A percentile compares a stretch with the other conserved stretches of the same genome.
Conservation (phyloP, 2,888 invertebrate species). For the Sipunculus nudus region DNA sequence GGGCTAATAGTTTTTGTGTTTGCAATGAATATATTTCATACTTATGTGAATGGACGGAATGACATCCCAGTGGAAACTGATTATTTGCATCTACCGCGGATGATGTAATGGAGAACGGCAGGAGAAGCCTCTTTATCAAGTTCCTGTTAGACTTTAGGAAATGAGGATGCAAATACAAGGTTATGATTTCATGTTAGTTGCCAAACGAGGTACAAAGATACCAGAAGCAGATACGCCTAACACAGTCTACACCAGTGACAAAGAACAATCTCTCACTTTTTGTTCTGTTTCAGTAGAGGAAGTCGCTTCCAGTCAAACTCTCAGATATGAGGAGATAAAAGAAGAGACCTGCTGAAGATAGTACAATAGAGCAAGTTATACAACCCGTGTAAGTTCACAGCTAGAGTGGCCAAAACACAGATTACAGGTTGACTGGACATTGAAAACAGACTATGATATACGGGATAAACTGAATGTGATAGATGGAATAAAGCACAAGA, state of each 20-base stretch:
- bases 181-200: slow-evolving; percentile 16
- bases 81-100: slow-evolving; percentile 13
- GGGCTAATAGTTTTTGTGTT: slow-evolving; percentile 11
- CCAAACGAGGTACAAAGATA: slow-evolving; percentile 10
- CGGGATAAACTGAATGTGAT: too few species aligned
- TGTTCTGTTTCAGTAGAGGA: not conserved
- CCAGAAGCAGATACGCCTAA: not conserved
- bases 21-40: slow-evolving; percentile 15
- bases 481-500: too few species aligned
- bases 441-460: not conserved
- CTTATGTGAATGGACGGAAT: slow-evolving; percentile 5
- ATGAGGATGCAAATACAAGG: slow-evolving; percentile 14
- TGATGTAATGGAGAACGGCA: too few species aligned
- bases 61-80: slow-evolving; percentile 23
- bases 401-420: not conserved
- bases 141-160: slow-evolving; percentile 9
- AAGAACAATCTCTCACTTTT: not conserved
- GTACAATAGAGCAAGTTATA: not conserved
- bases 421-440: not conserved
- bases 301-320: not conserved
- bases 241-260: not conserved
- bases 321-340: not conserved
- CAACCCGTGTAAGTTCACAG: not conserved
- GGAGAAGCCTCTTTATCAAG: slow-evolving; percentile 20
- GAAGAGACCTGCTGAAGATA: not conserved